Evolutionary conservation across 2,797 vertebrate species (phyloP), one percentile per base, ranked within the genome.

Genomic region (Pipistrellus pygmaeus): DNA sequence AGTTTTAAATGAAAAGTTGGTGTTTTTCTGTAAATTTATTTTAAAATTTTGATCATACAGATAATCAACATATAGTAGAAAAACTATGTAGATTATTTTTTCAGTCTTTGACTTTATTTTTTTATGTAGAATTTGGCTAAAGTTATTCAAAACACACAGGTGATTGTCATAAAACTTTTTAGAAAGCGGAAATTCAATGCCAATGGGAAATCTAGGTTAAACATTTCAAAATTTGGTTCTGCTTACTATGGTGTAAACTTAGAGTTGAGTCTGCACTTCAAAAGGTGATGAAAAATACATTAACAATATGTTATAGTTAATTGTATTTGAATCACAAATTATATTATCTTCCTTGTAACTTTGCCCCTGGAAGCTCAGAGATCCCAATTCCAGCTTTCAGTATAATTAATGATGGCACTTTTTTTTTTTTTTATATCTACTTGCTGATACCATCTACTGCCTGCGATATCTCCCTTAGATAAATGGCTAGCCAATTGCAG

Each of bases 401-500:
- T 62, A 88, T 95, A 96, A 96, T 88, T 78, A 96, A 93, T 85
- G 46, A 88, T 94, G 11, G 21, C 68, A 69, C 64, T 94, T 97
- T 38, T 38, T 76, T 38, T 38, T 38, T 38, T 38, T 38, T 38
- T 95, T 20, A 44, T 91, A 86, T 4, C n/a, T 87, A 14, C 15
- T 90, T 92, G 64, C 5, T 95, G 32, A 91, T 95, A n/a, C 87
- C 23, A 0, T 94, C 94, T 90, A 82, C 10, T 93, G 44, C 21
- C 92, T 75, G 0, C 91, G 88, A 81, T 96, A 41, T 90, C 91
- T 94, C 81, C 93, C 82, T 93, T 87, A 97, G 92, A 96, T 90
- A 94, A 97, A 95, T 94, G 92, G 57, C 75, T 62, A 85, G 38
- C 13, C 80, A 60, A 75, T 83, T 95, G 88, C 87, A 96, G 78